Evolutionary conservation across 2,888 invertebrate genomes (phyloP).

Genomic region (Epinotia demarniana): DNA sequence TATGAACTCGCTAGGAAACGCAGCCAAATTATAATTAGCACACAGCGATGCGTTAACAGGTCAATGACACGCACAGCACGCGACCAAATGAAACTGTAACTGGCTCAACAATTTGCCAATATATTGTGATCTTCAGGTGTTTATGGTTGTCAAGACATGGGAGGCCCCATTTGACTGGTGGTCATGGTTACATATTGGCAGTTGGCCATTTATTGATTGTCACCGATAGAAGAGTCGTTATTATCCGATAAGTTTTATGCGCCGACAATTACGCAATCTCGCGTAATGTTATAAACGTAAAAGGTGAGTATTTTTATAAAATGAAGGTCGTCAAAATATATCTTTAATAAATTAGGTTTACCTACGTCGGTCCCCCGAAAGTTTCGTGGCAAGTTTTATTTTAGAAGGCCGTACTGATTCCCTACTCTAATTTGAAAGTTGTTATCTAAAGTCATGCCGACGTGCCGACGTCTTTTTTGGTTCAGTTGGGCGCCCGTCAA

Average conservation of each 20-base stretch:
- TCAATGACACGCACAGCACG: conserved; percentile 74
- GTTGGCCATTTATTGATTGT: conserved; percentile 58
- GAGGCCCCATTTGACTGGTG: conserved; percentile 56
- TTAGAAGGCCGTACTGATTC: conserved; percentile 23
- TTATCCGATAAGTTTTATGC: conserved; percentile 21
- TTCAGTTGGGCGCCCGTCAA: conserved; percentile 25
- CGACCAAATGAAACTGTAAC: conserved; percentile 66
- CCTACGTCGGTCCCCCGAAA: conserved; percentile 9
- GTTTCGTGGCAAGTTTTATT: conserved; percentile 20
- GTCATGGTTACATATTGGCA: conserved; percentile 63
- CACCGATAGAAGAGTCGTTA: conserved; percentile 45
- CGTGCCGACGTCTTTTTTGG: conserved; percentile 49
- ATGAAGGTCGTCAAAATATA: neutral
- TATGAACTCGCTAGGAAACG: conserved; percentile 65
- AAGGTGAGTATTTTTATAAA: neutral
- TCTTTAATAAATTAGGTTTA: conserved; percentile 16
- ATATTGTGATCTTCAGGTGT: conserved; percentile 54
- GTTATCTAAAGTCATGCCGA: conserved; percentile 47
- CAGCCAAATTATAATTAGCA: conserved; percentile 76
- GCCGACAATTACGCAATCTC: neutral
- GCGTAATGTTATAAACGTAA: neutral
- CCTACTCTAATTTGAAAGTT: conserved; percentile 32
- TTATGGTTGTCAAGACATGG: conserved; percentile 36
- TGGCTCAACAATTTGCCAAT: conserved; percentile 52
- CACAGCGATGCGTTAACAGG: conserved; percentile 76